Base-by-base conservation (phyloP, 1,140 invertebrate genomes). In the Sminthurides bifidus region DNA sequence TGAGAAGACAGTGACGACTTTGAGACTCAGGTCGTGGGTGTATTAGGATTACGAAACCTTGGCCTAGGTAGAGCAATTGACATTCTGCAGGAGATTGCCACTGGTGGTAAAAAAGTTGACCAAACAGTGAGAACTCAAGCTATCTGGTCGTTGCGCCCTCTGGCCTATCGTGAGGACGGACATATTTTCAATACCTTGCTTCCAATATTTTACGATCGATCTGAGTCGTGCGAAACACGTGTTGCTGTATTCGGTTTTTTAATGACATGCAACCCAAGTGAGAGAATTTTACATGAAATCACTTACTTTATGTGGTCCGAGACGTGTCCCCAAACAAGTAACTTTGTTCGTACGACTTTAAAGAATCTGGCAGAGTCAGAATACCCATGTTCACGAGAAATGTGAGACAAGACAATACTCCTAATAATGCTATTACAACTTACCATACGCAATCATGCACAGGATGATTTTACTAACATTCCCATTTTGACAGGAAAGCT, bases 221-320 rank as follows among this genome's bases (percentile, higher is more conserved):
- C 51, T 6, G 63, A 65, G 45, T 5, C 59, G 1, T 65, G 63
- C 48, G 59, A 65, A 45, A 21, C 59, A 14, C 33, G 63, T 33
- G 61, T 60, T 17, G 35, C 54, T 6, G 58, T 61, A 12, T 65
- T 65, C 29, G 31, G 40, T 14, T 60, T 65, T 23, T 38, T 65
- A 1, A 60, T 61, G 54, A 44, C 38, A 0, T 23, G 4, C 1
- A 21, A 31, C 23, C 59, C 57, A 1, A 37, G 55, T 26, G 21
- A 60, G 31, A 50, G 46, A 40, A 48, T 61, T 33, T 30, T 65
- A 5, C 59, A 59, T 43, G 63, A 61, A 40, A 60, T 65, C 31
- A 57, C 52, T 1, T 65, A 65, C 37, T 65, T 54, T 55, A 65
- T 65, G 63, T 61, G 60, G 63, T 56, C 59, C 0, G 63, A 65